Evolutionary conservation across 2,888 invertebrate genomes (phyloP), one percentile per base, ranked within the genome.

Genomic region (Ochropleura leucogaster): DNA sequence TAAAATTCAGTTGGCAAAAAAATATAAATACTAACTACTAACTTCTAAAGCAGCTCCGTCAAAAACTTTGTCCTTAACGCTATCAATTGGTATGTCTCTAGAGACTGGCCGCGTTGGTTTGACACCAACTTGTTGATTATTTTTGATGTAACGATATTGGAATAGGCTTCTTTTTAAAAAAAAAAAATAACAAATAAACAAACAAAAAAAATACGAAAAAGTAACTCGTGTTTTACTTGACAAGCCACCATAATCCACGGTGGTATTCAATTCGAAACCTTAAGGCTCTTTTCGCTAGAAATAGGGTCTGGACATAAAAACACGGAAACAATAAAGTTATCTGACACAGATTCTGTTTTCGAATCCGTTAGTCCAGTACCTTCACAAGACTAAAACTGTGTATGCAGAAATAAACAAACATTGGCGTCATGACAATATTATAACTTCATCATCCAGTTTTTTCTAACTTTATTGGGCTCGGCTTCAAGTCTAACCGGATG

Each of bases 231-330:
- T 72, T 79, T n/a, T n/a, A n/a, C n/a, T 62, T 55, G 55, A n/a
- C 40, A 14, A 72, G 12, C 47, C 49, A 30, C 51, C 20, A 62
- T 80, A 49, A n/a, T n/a, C n/a, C n/a, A n/a, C n/a, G n/a, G n/a
- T n/a, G n/a, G n/a, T n/a, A n/a, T 79, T 65, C 49, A 20, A 60
- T 68, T 49, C 53, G 59, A 79, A 79, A 59, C 59, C 67, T 67
- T 59, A 80, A 55, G 4, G 0, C 47, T 14, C 16, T 6, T n/a
- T 49, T 68, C 59, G 64, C 14, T 46, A 55, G 81, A 80, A 80
- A 79, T 63, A 67, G 80, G 80, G 53, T 68, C 47, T 68, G 44
- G 44, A 12, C 75, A 68, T 59, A 79, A 80, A 79, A 79, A 75
- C 81, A 12, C 9, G 30, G 59, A 53, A 59, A 82, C 77, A 80